Base-by-base conservation (phyloP, 2,888 invertebrate species). In the Fragum fragum region DNA sequence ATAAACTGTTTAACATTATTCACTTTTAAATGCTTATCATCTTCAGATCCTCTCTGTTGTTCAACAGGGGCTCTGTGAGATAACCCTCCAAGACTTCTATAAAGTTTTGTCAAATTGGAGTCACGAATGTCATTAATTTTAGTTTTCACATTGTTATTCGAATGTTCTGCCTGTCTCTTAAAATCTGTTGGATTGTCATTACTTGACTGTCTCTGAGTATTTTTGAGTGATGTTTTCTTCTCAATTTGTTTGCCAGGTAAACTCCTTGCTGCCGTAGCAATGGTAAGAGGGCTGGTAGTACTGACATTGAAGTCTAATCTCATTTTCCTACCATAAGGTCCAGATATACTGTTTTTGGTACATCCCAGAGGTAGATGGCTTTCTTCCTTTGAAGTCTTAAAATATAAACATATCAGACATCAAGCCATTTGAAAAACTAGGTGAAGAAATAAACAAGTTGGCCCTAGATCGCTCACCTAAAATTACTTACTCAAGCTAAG, bases 291-390 rank as follows among this genome's bases (percentile, higher is more conserved):
- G 18, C 1, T 26, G 18, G 1, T 29, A 47, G 0, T 23, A 3
- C 16, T 59, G 0, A 18, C n/a, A 29, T 52, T 6, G 11, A 89
- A 74, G 55, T 88, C 81, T 18, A 90, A 29, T 42, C 72, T 78
- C 21, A 79, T 84, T 73, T 84, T 90, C 57, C 91, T 79, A 7
- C 90, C 86, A 72, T 88, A 78, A 9, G 84, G 84, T 72, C 73
- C 77, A 42, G 71, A 32, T 26, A 39, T 73, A 55, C 84, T 88
- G 77, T 88, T 89, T 32, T 81, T 80, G 47, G 32, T 23, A 7
- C 53, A 1, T 36, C 28, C n/a, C 36, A 36, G 39, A 14, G 66
- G 42, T n/a, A 32, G 2, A 21, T 11, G 2, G n/a, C 32, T 61
- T 14, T 39, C 42, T 16, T 66, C 66, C 23, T 42, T 66, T 39